Percentiles rank a stretch among this genome's conserved stretches.
Evolutionary conservation across 2,113 vertebrate species (phyloP).

Genomic region (Prolemur simus): DNA sequence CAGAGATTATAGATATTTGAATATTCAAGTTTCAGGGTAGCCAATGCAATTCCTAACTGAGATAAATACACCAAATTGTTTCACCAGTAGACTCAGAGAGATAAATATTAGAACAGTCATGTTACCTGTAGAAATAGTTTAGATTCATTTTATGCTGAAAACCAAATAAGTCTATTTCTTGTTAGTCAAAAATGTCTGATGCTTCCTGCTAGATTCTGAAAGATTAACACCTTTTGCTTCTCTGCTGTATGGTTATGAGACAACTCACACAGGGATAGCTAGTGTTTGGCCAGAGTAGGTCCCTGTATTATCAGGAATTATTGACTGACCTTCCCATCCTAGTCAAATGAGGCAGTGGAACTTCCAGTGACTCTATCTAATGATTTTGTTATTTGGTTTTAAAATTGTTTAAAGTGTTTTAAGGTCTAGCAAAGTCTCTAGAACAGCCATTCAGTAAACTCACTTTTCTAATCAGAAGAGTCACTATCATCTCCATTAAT

Average conservation of each 20-base stretch:
- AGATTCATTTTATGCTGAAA: background rate
- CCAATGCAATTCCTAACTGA: background rate
- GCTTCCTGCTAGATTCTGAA: background rate
- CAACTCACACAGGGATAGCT: background rate
- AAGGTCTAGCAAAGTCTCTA: background rate
- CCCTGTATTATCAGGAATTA: background rate
- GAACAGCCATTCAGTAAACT: background rate
- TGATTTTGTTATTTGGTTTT: no score
- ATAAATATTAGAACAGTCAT: background rate
- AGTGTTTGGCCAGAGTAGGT: background rate
- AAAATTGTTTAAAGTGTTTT: background rate
- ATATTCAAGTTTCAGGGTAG: background rate
- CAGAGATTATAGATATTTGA: background rate
- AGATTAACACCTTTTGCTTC: background rate
- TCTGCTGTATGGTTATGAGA: accelerated
- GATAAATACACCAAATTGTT: background rate
- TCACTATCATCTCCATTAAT: background rate
- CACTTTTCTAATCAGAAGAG: background rate
- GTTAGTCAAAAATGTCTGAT: background rate
- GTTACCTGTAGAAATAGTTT: background rate
- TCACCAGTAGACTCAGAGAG: background rate
- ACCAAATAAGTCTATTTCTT: background rate
- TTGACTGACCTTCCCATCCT: background rate
- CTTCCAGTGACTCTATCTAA: no score
- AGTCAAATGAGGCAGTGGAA: background rate